phyloP scores from a whole-genome alignment of 1,140 invertebrate species.

The Eurosta solidaginis region DNA sequence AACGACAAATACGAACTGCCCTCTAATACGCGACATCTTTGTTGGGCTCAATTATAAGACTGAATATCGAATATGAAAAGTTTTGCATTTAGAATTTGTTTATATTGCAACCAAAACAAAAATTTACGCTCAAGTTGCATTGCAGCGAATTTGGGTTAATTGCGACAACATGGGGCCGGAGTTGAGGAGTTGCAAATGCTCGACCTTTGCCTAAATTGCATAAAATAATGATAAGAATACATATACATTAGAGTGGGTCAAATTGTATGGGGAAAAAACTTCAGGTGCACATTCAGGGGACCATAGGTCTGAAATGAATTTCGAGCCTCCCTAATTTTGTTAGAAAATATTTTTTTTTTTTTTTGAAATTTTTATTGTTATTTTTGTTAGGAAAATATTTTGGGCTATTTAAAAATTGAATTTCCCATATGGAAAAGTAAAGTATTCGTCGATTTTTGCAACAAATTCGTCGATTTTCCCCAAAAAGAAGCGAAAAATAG shows the following conservation, averaged over 20 bases:
- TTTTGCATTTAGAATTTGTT: conserved; percentile 26
- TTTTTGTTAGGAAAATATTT: too few species aligned
- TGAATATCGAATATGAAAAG: neutral
- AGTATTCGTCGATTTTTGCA: too few species aligned
- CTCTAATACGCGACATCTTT: conserved; percentile 3
- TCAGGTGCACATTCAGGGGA: too few species aligned
- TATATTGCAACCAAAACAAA: conserved; percentile 7
- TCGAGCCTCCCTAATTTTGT: too few species aligned
- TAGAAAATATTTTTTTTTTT: neutral
- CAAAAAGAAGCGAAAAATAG: too few species aligned
- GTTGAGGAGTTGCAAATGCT: neutral
- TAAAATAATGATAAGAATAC: conserved; percentile 3
- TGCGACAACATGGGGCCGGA: conserved; percentile 30
- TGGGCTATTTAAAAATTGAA: too few species aligned
- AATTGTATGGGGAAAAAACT: too few species aligned
- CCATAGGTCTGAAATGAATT: too few species aligned
- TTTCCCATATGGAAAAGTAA: too few species aligned
- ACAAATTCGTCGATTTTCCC: too few species aligned
- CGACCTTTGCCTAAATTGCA: conserved; percentile 19
- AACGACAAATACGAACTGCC: neutral
- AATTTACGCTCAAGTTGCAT: neutral
- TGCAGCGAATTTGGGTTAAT: conserved; percentile 35
- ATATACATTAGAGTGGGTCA: too few species aligned
- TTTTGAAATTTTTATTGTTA: neutral
- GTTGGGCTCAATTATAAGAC: neutral